A percentile compares a stretch with the other conserved stretches of the same genome.
Evolutionary conservation across 1,140 invertebrate genomes (phyloP).

Genomic region (Drosophila truncata): DNA sequence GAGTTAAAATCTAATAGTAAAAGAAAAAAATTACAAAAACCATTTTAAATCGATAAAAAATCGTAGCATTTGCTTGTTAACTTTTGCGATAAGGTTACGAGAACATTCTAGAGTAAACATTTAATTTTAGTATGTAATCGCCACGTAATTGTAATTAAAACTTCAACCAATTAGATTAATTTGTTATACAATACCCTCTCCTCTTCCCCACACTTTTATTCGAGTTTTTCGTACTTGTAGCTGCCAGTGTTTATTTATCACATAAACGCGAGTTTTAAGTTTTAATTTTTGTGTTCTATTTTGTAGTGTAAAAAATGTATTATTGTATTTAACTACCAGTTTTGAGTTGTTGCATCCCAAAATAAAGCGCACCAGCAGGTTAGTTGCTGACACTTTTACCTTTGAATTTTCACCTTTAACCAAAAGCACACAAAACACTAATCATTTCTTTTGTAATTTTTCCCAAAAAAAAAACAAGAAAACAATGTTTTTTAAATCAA

Average conservation of each 20-base stretch:
- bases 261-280: constrained; percentile 30
- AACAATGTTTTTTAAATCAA: not conserved
- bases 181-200: not conserved
- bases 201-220: not conserved
- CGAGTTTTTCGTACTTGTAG: constrained; percentile 11
- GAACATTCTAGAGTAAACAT: constrained; percentile 2
- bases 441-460: constrained; percentile 11
- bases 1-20: too few species aligned
- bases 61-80: not conserved
- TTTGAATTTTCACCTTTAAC: constrained; percentile 10
- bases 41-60: not conserved
- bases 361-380: constrained; percentile 31
- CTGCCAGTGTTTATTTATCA: constrained; percentile 18
- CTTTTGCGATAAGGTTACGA: constrained; percentile 5
- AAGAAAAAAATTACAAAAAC: too few species aligned
- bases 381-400: constrained; percentile 26
- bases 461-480: not conserved
- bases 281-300: constrained; percentile 12
- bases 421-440: constrained; percentile 35
- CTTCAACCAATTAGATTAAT: not conserved
- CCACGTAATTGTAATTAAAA: constrained; percentile 8
- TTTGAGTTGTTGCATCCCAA: constrained; percentile 43
- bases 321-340: constrained; percentile 38
- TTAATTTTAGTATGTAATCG: constrained; percentile 15
- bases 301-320: constrained; percentile 36